Evolutionary conservation across 2,888 invertebrate genomes (phyloP).

Genomic region (Agriopis leucophaearia): DNA sequence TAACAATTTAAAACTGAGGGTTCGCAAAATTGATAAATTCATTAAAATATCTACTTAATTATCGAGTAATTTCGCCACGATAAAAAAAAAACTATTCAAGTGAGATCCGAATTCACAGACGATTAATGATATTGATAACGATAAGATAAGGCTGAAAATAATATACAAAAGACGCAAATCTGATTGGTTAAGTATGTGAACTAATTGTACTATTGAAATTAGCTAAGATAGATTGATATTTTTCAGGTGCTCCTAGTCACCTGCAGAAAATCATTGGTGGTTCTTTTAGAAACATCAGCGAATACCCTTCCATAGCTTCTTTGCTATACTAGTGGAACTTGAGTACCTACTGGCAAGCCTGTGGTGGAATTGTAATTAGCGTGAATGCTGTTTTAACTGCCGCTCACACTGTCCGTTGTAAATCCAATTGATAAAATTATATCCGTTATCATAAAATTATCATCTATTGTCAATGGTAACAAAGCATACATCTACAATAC

Average conservation of each 20-base stretch:
- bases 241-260: constrained; percentile 1
- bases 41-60: neutral
- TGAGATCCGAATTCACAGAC: neutral
- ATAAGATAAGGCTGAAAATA: constrained; percentile 1
- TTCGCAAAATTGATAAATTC: too few species aligned
- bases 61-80: neutral
- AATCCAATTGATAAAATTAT: neutral
- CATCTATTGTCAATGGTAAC: too few species aligned
- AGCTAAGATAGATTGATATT: neutral
- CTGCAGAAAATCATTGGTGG: constrained; percentile 27
- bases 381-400: constrained; percentile 56
- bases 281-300: constrained; percentile 13
- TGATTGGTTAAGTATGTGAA: neutral
- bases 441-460: too few species aligned
- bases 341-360: constrained; percentile 27
- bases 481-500: too few species aligned
- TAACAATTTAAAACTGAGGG: too few species aligned
- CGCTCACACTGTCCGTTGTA: constrained; percentile 56
- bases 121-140: neutral
- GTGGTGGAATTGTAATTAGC: constrained; percentile 57
- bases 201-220: neutral
- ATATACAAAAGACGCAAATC: neutral
- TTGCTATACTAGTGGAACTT: constrained; percentile 34
- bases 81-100: neutral
- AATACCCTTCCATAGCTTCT: constrained; percentile 39